Evolutionary conservation across 2,113 vertebrate genomes (phyloP).

Genomic region (Myiozetetes cayanensis): DNA sequence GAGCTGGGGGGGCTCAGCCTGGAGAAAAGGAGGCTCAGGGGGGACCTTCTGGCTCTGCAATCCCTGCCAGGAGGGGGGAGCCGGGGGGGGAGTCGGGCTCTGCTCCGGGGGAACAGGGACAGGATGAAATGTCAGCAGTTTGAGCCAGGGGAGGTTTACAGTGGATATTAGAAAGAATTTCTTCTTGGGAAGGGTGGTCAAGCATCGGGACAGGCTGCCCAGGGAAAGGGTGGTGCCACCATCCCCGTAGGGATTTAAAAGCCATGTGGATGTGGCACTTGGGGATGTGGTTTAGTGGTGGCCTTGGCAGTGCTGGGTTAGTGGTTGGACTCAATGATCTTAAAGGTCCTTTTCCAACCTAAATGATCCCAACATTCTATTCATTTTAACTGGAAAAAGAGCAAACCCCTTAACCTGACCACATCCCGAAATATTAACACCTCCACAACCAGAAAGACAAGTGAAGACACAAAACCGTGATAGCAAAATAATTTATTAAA

Average conservation of each 20-base stretch:
- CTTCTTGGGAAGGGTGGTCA: background rate
- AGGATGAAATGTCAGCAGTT: background rate
- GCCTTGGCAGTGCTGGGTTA: background rate
- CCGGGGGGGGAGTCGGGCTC: accelerated
- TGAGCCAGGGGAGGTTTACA: background rate
- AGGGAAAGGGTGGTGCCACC: background rate
- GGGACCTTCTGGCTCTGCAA: background rate
- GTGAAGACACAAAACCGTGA: background rate
- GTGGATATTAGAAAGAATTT: background rate
- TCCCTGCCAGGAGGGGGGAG: background rate
- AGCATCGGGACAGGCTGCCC: background rate
- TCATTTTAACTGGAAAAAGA: background rate
- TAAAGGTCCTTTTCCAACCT: background rate
- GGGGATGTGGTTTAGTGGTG: background rate
- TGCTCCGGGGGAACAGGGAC: background rate
- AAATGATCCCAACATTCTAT: background rate
- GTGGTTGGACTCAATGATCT: accelerated
- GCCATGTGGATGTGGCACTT: background rate
- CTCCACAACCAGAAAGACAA: accelerated
- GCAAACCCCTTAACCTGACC: background rate
- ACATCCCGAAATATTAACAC: background rate
- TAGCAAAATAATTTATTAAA: slow-evolving; percentile 59
- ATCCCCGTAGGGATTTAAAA: background rate
- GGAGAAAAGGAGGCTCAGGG: background rate
- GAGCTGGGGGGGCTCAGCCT: background rate